These are phyloP conservation scores for Oreochromis niloticus DNA, from an alignment of 2,113 vertebrate species.

Conservation along the genomic window DNA sequence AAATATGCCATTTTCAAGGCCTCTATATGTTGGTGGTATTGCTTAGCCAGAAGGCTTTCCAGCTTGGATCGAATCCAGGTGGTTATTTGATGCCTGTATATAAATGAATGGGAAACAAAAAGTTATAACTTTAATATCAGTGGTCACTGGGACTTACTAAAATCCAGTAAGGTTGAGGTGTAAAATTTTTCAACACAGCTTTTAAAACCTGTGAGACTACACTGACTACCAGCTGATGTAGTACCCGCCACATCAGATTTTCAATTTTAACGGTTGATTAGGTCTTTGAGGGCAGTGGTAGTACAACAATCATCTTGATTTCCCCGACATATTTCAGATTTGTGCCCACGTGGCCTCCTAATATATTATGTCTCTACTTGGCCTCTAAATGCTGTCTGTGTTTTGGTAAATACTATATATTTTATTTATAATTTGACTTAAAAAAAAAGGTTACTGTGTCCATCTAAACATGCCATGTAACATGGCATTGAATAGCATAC, in stretches of 20 bases:
- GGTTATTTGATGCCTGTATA: background rate
- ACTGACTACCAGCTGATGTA: background rate
- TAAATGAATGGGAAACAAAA: background rate
- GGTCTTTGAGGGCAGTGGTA: background rate
- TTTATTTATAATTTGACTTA: background rate
- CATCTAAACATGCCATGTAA: background rate
- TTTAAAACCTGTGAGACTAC: background rate
- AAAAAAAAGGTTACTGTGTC: background rate
- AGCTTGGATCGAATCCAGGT: background rate
- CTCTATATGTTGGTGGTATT: background rate
- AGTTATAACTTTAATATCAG: background rate
- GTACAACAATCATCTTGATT: background rate
- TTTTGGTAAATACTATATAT: background rate
- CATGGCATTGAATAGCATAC: background rate
- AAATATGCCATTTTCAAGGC: constrained; percentile 14
- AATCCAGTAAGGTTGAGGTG: background rate
- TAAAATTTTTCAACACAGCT: background rate
- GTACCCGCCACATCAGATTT: background rate
- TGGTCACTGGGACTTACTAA: background rate
- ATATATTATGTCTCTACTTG: background rate
- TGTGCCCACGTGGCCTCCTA: background rate
- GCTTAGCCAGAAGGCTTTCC: background rate
- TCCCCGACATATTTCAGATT: background rate
- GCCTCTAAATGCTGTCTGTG: background rate
- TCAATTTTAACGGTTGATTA: background rate